Evolutionary conservation across 2,113 vertebrate species (phyloP).

Genomic region (Catharus minimus): DNA sequence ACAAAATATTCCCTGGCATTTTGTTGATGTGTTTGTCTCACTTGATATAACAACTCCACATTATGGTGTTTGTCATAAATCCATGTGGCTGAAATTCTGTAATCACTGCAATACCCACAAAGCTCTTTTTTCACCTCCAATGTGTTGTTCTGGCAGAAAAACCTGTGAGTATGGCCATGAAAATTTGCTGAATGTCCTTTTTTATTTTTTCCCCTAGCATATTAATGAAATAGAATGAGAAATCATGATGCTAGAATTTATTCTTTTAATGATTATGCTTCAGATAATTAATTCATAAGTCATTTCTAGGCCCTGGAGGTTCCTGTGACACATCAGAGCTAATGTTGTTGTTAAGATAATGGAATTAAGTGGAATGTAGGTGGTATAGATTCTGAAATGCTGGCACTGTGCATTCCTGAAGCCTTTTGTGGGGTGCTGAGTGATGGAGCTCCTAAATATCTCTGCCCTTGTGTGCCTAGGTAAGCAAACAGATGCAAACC

Average conservation of each 20-base stretch:
- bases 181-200: background rate
- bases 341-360: background rate
- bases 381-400: background rate
- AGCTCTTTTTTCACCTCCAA: background rate
- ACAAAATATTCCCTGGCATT: background rate
- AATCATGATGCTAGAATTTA: background rate
- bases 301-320: background rate
- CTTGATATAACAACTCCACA: background rate
- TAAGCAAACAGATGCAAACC: background rate
- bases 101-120: background rate
- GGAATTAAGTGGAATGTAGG: background rate
- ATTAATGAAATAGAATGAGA: background rate
- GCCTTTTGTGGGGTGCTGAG: background rate
- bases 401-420: background rate
- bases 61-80: background rate
- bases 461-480: background rate
- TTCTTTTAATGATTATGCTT: background rate
- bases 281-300: background rate
- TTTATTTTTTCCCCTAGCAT: fast-evolving
- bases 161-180: background rate
- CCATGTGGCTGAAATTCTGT: background rate
- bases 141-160: background rate
- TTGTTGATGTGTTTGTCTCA: background rate
- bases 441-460: background rate
- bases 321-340: background rate